Evolutionary conservation across 1,140 invertebrate species (phyloP).

Genomic region (Helicoverpa armigera): DNA sequence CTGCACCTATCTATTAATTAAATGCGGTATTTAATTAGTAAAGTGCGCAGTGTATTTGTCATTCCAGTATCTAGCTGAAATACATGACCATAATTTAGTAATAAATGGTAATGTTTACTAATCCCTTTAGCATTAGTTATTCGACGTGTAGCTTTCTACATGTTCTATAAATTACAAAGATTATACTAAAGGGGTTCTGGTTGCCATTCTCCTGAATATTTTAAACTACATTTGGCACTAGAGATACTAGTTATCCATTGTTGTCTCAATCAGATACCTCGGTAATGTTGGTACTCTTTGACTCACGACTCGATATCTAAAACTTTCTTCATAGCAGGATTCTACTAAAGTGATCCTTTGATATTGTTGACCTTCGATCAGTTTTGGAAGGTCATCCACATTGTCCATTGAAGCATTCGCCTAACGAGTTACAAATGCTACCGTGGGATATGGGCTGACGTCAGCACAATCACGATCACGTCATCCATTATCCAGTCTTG

Average conservation of each 20-base stretch:
- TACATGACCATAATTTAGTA: slow-evolving; percentile 10
- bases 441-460: slow-evolving; percentile 23
- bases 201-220: not conserved
- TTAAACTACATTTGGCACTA: not conserved
- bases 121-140: not conserved
- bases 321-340: not conserved
- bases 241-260: not conserved
- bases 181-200: not conserved
- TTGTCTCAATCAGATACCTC: not conserved
- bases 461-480: slow-evolving; percentile 23
- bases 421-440: slow-evolving; percentile 13
- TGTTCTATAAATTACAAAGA: not conserved
- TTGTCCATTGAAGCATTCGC: slow-evolving; percentile 6
- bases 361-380: not conserved
- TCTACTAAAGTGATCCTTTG: not conserved
- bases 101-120: slow-evolving; percentile 26
- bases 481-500: slow-evolving; percentile 27
- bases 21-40: slow-evolving; percentile 20
- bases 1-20: slow-evolving; percentile 32
- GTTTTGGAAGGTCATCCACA: not conserved
- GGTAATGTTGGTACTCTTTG: too few species aligned
- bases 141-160: not conserved
- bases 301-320: not conserved
- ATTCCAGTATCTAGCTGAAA: not conserved
- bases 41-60: slow-evolving; percentile 18